These are phyloP conservation scores for Manis javanica DNA, from an alignment of 2,797 vertebrate genomes.

Conservation along the genomic window DNA sequence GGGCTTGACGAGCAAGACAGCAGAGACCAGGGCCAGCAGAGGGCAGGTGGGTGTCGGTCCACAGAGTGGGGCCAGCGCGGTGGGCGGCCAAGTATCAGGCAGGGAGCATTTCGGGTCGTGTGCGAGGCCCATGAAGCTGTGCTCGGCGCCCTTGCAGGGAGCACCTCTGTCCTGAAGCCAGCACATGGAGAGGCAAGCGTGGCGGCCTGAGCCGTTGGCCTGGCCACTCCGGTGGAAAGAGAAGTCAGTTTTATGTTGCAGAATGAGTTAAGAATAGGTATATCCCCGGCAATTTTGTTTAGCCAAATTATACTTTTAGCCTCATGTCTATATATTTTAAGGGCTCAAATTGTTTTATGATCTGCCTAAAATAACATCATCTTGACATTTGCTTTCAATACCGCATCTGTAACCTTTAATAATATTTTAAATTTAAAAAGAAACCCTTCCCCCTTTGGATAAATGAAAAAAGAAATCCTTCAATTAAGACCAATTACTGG, in stretches of 20 bases:
- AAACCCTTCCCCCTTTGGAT: background rate
- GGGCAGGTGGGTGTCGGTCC: too few relatives aligned
- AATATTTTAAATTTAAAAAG: background rate
- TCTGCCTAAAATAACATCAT: background rate
- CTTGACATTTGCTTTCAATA: background rate
- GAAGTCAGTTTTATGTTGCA: background rate
- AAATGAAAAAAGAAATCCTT: background rate
- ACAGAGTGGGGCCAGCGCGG: background rate
- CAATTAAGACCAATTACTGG: background rate
- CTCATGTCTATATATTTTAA: background rate
- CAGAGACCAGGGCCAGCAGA: too few relatives aligned
- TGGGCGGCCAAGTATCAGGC: background rate
- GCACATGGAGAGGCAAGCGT: accelerated
- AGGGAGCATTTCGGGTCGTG: background rate
- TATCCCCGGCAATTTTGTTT: background rate
- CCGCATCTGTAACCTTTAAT: background rate
- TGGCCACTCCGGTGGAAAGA: background rate
- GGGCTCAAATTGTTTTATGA: conserved; percentile 26
- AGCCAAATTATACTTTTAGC: background rate
- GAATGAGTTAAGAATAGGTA: background rate
- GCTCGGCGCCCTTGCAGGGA: background rate
- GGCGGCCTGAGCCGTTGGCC: background rate
- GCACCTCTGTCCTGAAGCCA: too few relatives aligned
- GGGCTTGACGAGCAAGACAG: too few relatives aligned
- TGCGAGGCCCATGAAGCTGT: background rate